Conservation (phyloP, 2,888 invertebrate species). For the Caenorhabditis wallacei region DNA sequence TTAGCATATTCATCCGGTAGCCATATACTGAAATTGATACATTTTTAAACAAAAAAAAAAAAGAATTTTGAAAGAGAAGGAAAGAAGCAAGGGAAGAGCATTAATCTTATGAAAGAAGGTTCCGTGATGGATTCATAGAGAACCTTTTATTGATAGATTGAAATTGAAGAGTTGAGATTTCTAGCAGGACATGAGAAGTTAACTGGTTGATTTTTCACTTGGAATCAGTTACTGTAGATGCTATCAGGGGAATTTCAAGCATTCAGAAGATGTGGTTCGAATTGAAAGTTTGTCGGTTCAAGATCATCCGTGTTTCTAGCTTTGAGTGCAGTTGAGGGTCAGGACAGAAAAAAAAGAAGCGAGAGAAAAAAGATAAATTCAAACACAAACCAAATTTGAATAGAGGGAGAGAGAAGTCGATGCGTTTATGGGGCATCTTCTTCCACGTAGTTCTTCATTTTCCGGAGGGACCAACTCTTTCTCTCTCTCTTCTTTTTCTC, state of each 20-base stretch:
- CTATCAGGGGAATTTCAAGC: background rate
- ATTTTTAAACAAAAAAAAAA: background rate
- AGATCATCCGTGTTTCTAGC: slow-evolving; percentile 28
- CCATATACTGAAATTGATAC: slow-evolving; percentile 57
- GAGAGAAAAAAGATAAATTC: slow-evolving; percentile 53
- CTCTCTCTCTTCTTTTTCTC: slow-evolving; percentile 5
- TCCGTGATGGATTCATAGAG: background rate
- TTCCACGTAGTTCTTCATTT: slow-evolving; percentile 48
- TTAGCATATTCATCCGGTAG: slow-evolving; percentile 52
- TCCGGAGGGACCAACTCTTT: slow-evolving; percentile 32
- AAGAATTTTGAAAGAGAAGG: background rate
- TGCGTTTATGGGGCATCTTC: slow-evolving; percentile 54
- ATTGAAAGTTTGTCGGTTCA: background rate
- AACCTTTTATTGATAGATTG: background rate
- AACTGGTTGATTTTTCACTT: too few species aligned
- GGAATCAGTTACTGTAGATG: too few species aligned
- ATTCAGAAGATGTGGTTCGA: background rate
- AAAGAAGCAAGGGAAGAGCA: background rate
- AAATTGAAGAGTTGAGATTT: background rate
- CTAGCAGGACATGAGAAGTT: too few species aligned
- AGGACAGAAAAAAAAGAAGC: slow-evolving; percentile 40
- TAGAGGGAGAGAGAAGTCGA: slow-evolving; percentile 49
- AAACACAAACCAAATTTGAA: slow-evolving; percentile 59
- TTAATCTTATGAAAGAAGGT: slow-evolving; percentile 5
- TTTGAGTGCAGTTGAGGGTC: slow-evolving; percentile 41